Evolutionary conservation across 2,797 vertebrate genomes (phyloP).

Genomic region (Sebastes iracundus): DNA sequence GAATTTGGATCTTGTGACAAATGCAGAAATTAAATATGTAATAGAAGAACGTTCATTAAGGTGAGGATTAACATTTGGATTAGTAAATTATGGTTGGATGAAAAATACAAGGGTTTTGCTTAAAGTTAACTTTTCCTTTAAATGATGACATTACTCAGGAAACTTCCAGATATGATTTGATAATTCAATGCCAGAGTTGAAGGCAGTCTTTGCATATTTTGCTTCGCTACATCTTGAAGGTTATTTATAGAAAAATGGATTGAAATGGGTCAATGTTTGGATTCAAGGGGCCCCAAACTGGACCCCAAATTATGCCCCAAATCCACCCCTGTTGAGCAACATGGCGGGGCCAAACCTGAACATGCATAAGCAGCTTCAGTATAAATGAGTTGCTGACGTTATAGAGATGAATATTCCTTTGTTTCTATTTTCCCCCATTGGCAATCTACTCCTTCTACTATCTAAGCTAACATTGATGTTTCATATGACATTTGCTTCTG

Average conservation of each 20-base stretch:
- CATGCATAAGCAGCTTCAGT: not conserved
- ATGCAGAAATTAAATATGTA: not conserved
- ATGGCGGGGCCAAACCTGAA: not conserved
- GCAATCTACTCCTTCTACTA: not conserved
- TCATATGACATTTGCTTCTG: not conserved
- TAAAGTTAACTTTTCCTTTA: not conserved
- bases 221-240: not conserved
- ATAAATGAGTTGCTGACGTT: not conserved
- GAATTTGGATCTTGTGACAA: not conserved
- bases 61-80: not conserved
- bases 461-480: not conserved
- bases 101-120: not conserved
- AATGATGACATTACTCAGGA: not conserved
- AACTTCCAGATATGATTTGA: not conserved
- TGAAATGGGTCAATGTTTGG: not conserved
- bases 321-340: not conserved
- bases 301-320: not conserved
- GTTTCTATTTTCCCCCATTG: not conserved
- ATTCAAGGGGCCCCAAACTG: not conserved
- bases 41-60: not conserved
- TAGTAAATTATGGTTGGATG: not conserved
- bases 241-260: not conserved
- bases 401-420: not conserved
- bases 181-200: not conserved
- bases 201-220: not conserved